Base-by-base conservation (phyloP, 2,113 vertebrate species). In the Serilophus lunatus region DNA sequence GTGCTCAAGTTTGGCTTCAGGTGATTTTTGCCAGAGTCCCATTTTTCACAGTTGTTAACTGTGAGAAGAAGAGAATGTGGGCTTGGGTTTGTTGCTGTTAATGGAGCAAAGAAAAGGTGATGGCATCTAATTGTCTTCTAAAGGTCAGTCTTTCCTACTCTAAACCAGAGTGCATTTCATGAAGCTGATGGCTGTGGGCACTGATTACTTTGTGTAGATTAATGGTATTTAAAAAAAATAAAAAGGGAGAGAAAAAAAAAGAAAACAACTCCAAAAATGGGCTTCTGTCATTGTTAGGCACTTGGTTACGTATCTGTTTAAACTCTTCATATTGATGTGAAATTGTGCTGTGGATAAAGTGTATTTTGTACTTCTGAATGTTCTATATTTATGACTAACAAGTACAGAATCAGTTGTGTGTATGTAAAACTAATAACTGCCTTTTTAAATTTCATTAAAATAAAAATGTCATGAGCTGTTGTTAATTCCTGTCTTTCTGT, bases 311-410 rank as follows among this genome's bases (percentile, higher is more conserved):
- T 93, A 96, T 96, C 96, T 94, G 82, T 97, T 96, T 92, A 83
- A 95, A 88, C 81, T 96, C 94, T 97, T 97, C 96, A 84, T 96
- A 93, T 96, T 96, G 91, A 81, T 96, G 97, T 98, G 97, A 93
- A 97, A 87, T 94, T 84, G 98, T 98, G 97, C 92, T 95, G 98
- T 98, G 98, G 95, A 94, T 95, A 95, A 96, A 93, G 92, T 97
- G 97, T 97, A 96, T 86, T 98, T 97, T 98, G 98, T 98, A 96
- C 96, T 97, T 97, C 95, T 97, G 97, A 97, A 96, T 97, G 97
- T 98, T 97, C 97, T 98, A 96, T 98, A 97, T 97, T 97, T 96
- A 93, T 96, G 98, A 97, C 98, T 98, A 98, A 98, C 97, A 94
- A 87, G 95, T 94, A 96, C 94, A 96, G 96, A 97, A 96, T 97